These are phyloP conservation scores for Drosophila arawakana DNA, from an alignment of 1,140 invertebrate species.

Conservation along the genomic window DNA sequence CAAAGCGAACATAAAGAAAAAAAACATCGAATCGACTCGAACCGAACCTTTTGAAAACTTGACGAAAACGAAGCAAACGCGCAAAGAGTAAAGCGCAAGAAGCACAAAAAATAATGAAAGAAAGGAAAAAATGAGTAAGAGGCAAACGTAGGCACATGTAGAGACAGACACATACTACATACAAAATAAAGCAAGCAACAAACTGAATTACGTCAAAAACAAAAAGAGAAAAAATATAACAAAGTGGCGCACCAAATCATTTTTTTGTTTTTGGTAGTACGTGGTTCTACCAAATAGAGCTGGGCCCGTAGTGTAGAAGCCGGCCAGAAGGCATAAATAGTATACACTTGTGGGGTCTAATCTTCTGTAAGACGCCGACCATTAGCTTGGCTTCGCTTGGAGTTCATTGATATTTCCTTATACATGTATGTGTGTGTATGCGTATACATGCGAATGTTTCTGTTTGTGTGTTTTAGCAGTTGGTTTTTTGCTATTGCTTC, in stretches of 20 bases:
- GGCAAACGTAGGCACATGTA: constrained; percentile 14
- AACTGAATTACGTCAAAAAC: constrained; percentile 65
- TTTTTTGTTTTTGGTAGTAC: constrained; percentile 47
- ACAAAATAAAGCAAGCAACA: constrained; percentile 23
- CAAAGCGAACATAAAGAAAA: constrained; percentile 45
- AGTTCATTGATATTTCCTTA: constrained; percentile 70
- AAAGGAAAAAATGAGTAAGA: constrained; percentile 37
- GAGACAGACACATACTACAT: neutral
- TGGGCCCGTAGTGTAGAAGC: neutral
- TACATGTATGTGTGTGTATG: constrained; percentile 16
- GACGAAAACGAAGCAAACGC: constrained; percentile 64
- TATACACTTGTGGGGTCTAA: constrained; percentile 25
- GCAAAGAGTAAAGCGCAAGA: constrained; percentile 51
- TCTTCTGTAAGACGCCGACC: constrained; percentile 7
- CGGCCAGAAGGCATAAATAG: neutral
- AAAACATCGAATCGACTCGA: constrained; percentile 32
- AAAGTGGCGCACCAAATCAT: constrained; percentile 62
- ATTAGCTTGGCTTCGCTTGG: constrained; percentile 26
- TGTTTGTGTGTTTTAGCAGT: constrained; percentile 25
- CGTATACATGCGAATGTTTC: neutral
- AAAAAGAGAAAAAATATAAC: too few relatives aligned
- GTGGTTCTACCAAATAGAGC: constrained; percentile 9
- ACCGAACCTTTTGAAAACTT: constrained; percentile 74
- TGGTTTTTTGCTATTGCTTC: constrained; percentile 46
- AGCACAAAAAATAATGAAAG: constrained; percentile 6